Base-by-base conservation (phyloP, 1,140 invertebrate species). In the Maniola jurtina region DNA sequence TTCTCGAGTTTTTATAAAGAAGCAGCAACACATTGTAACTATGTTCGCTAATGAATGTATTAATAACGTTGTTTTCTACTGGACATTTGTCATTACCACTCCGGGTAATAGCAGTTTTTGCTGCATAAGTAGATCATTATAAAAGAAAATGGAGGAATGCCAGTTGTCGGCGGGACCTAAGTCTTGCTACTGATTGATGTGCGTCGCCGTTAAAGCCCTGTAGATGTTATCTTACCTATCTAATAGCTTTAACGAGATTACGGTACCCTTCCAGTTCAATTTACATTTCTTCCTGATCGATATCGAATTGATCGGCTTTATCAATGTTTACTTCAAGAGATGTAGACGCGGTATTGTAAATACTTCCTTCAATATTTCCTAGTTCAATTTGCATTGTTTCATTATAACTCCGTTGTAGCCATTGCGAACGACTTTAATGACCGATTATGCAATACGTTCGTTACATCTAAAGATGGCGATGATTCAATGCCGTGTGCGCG, bases 191-290 rank as follows among this genome's bases (percentile, higher is more conserved):
- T 80, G 85, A 88, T 88, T 86, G 85, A 88, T 88, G 82, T 79
- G 68, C 68, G 66, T 76, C 70, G 75, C 75, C 71, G 75, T 81
- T 82, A 81, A 80, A 79, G 80, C 73, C 68, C 72, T 74, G 73
- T 72, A 70, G 78, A 83, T 86, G 71, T 84, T 81, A 83, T 86
- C 82, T 79, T 60, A 64, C 66, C 75, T 72, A 76, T 82, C 80
- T 79, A 82, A 84, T 86, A 82, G 80, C 70, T 77, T 84, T 86
- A 86, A 88, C 81, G 83, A 84, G 82, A 88, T 88, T 82, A 81
- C 85, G 85, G 85, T 86, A 86, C 75, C 72, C 71, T 67, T 73
- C 64, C 62, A 75, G 72, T 72, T 72, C 66, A 73, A 80, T 83
- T 83, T 83, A 77, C 71, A 80, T 81, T 72, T 78, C 77, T 79